phyloP scores from a whole-genome alignment of 1,140 invertebrate genomes.

The Pomphorhynchus laevis region DNA sequence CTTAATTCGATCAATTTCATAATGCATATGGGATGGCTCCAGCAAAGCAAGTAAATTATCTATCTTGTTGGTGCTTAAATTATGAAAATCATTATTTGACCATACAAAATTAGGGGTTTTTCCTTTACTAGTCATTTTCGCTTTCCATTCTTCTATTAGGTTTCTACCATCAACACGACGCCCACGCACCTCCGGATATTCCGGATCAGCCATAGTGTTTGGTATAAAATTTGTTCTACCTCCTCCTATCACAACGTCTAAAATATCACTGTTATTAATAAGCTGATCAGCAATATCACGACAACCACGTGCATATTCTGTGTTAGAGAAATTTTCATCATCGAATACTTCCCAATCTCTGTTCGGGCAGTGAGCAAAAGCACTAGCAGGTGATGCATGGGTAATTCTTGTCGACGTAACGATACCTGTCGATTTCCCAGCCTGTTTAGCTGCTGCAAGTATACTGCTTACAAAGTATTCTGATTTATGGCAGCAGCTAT shows the following conservation, averaged over 20 bases:
- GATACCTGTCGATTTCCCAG: constrained; percentile 34
- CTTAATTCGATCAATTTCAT: constrained; percentile 26
- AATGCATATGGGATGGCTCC: constrained; percentile 35
- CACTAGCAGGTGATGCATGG: constrained; percentile 43
- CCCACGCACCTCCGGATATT: neutral
- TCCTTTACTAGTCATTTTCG: no score
- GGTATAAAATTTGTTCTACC: constrained; percentile 6
- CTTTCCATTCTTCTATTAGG: constrained; percentile 3
- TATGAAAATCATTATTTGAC: no score
- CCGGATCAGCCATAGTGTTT: no score
- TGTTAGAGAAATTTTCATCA: constrained; percentile 9
- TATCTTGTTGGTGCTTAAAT: neutral
- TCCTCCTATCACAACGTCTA: constrained; percentile 7
- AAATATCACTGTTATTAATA: constrained; percentile 12
- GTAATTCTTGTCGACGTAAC: constrained; percentile 54
- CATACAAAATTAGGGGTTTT: no score
- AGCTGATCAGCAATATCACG: constrained; percentile 19
- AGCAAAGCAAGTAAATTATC: constrained; percentile 28
- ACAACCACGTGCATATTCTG: constrained; percentile 16
- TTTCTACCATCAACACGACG: neutral
- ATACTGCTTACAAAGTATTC: constrained; percentile 2
- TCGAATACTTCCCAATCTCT: constrained; percentile 18
- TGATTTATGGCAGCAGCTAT: no score
- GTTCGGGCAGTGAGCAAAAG: constrained; percentile 32
- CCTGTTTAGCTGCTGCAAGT: constrained; percentile 5